Base-by-base conservation (phyloP, 2,113 vertebrate genomes). In the Neolamprologus kungweensis region DNA sequence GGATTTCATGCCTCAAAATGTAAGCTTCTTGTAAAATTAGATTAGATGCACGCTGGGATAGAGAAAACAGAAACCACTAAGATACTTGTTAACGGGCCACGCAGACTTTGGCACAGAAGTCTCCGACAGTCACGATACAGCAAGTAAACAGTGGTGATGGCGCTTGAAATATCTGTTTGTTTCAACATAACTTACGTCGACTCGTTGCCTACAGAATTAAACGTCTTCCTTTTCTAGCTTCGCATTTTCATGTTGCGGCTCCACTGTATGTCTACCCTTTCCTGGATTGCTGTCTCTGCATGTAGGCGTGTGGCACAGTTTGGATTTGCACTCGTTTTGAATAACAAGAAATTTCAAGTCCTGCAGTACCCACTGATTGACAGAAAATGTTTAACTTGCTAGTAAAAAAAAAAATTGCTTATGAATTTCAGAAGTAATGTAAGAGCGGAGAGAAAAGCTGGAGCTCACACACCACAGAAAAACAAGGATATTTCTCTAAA, bases 401-500 rank as follows among this genome's bases (percentile, higher is more conserved):
- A 68, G 42, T 53, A 23, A 68, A 65, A 87, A 58, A 37, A 65
- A 65, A 65, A 63, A 86, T 81, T 58, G 47, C 58, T 73, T 26
- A 50, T 84, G 57, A 82, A 47, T 82, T 81, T 57, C 19, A 71
- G 53, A 51, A 53, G 83, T 78, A 65, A 83, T 51, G 79, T 75
- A 79, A 33, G 57, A 86, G 78, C 47, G 78, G 54, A 84, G 65
- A 68, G 53, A 31, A 68, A 14, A 80, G 37, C 81, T 60, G 65
- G 85, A 80, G 65, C 81, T 40, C 75, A 84, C 83, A 82, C 89
- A 68, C 47, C 2, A 3, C 26, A 57, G 31, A 80, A 81, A 89
- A 87, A 54, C 40, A 86, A 79, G 60, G 17, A 68, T 21, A 28
- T 80, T 63, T 86, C 65, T 92, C 71, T 83, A 83, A 93, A 85